Base-by-base conservation (phyloP, 2,113 vertebrate species). In the Heloderma charlesbogerti region DNA sequence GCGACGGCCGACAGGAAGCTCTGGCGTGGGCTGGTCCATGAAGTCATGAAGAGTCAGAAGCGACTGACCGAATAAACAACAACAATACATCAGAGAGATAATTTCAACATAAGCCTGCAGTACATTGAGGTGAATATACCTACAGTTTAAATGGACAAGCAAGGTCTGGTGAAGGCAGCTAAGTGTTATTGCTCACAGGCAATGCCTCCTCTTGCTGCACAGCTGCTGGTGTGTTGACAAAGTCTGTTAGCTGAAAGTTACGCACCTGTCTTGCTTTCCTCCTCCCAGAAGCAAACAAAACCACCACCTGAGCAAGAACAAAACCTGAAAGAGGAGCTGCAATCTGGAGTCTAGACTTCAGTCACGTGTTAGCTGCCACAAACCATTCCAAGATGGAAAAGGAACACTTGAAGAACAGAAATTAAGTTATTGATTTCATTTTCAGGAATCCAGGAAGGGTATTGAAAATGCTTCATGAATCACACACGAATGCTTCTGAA, bases 381-480 rank as follows among this genome's bases (percentile, higher is more conserved):
- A 88, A 79, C 54, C 74, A 51, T 88, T 88, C 43, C 20, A 27
- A 37, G 43, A n/a, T 69, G 77, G 77, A 63, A 48, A 88, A 51
- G 45, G 45, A 54, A 54, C 63, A 69, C 45, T 74, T 27, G 60
- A 27, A 71, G 22, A 87, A 74, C 48, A n/a, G n/a, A 88, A 81
- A 88, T 88, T 71, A 88, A 88, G 78, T 81, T 88, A 88, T 81
- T 88, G 87, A 88, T 88, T 66, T 80, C 45, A 57, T 87, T 88
- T 88, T 79, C 60, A 88, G 34, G 34, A 81, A 66, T 43, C 22
- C 20, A 37, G 77, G 63, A 51, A 88, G 51, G 87, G 18, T 22
- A 54, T 0, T 48, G 87, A 71, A 80, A 54, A 25, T 66, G 15
- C 87, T 54, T 54, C 43, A 69, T 88, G 81, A 88, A 88, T 81